A percentile compares a stretch with the other conserved stretches of the same genome.
phyloP scores from a whole-genome alignment of 2,888 invertebrate genomes.

The Megamerina dolium region DNA sequence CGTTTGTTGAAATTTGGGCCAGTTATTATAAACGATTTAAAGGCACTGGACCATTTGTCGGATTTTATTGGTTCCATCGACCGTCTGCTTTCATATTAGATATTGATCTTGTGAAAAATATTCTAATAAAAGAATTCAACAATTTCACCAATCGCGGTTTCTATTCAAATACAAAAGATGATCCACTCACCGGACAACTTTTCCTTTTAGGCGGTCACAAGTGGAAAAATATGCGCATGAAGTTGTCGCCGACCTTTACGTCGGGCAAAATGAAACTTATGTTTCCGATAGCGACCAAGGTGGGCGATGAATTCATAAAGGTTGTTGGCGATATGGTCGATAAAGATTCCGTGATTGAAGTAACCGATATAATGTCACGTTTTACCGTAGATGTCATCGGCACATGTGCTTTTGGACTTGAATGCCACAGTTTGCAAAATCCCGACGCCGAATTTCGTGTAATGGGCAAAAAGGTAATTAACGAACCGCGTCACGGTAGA shows the following conservation, averaged over 20 bases:
- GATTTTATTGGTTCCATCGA: slow-evolving; percentile 31
- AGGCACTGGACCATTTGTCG: slow-evolving; percentile 34
- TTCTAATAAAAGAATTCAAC: slow-evolving; percentile 24
- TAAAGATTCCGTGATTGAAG: slow-evolving; percentile 24
- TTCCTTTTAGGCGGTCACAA: slow-evolving; percentile 38
- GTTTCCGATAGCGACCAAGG: slow-evolving; percentile 42
- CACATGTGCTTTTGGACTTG: slow-evolving; percentile 51
- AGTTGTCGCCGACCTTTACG: slow-evolving; percentile 36
- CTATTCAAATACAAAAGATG: slow-evolving; percentile 21
- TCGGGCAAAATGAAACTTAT: slow-evolving; percentile 37
- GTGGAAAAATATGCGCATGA: slow-evolving; percentile 40
- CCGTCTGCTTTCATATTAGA: slow-evolving; percentile 23
- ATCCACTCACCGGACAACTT: slow-evolving; percentile 21
- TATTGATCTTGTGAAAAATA: slow-evolving; percentile 18
- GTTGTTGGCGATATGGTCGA: slow-evolving; percentile 20
- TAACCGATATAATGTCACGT: slow-evolving; percentile 45
- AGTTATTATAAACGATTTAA: slow-evolving; percentile 31
- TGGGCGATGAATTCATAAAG: slow-evolving; percentile 34
- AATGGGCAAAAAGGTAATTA: slow-evolving; percentile 32
- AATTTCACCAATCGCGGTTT: slow-evolving; percentile 24
- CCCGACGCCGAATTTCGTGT: slow-evolving; percentile 44
- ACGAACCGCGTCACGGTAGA: slow-evolving; percentile 19
- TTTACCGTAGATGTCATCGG: slow-evolving; percentile 54
- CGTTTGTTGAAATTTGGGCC: slow-evolving; percentile 18
- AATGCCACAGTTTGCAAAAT: slow-evolving; percentile 48